Conservation (phyloP, 1,140 invertebrate genomes). For the Tenebrio molitor region DNA sequence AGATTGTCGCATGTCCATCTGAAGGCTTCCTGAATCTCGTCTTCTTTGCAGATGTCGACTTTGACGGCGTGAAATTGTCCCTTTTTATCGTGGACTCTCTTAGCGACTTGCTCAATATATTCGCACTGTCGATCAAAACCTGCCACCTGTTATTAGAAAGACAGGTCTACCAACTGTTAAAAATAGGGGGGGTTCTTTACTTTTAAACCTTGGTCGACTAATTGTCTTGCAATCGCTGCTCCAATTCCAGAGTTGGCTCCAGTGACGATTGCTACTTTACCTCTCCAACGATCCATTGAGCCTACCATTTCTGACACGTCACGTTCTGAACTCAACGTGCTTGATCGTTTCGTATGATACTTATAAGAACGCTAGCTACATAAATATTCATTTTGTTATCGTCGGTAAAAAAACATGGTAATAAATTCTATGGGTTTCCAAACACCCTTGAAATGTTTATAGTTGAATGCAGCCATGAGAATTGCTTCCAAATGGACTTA, state of each 20-base stretch:
- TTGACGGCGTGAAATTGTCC: conserved; percentile 68
- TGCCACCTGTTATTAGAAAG: conserved; percentile 68
- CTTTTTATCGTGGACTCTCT: conserved; percentile 38
- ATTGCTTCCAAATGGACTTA: too few species aligned
- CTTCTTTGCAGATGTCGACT: conserved; percentile 76
- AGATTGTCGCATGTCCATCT: conserved; percentile 72
- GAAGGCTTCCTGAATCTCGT: conserved; percentile 76
- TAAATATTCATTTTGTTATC: too few species aligned
- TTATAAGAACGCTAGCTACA: too few species aligned
- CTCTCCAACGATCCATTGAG: conserved; percentile 7
- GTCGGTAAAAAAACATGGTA: too few species aligned
- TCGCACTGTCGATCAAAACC: conserved; percentile 76
- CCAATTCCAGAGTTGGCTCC: conserved; percentile 16
- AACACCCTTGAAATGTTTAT: too few species aligned
- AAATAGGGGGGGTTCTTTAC: too few species aligned
- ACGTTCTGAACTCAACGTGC: too few species aligned
- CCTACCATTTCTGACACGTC: conserved; percentile 1
- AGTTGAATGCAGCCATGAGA: too few species aligned
- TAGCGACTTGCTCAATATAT: conserved; percentile 67
- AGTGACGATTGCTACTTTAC: background rate
- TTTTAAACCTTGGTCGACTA: background rate
- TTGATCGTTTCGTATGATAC: too few species aligned
- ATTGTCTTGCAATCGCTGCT: background rate
- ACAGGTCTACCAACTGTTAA: background rate
- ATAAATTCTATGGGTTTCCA: too few species aligned